Conservation (phyloP, 1,140 invertebrate genomes). For the Brachionus paranguensis region DNA sequence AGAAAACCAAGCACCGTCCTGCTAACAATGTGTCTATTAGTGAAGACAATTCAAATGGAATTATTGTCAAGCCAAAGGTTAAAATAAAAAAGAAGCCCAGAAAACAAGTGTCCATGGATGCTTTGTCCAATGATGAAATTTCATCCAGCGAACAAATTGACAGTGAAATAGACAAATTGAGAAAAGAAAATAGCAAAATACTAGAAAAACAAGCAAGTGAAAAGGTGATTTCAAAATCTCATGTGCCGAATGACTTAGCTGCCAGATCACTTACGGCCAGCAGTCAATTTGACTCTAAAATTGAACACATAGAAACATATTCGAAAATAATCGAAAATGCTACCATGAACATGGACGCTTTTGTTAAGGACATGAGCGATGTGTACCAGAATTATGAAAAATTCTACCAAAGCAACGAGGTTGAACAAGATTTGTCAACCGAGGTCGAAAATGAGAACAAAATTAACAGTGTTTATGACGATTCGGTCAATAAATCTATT, state of each 20-base stretch:
- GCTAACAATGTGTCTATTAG: constrained; percentile 1
- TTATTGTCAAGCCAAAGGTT: constrained; percentile 1
- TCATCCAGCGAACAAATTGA: not conserved
- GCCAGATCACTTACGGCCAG: not conserved
- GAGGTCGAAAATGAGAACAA: not conserved
- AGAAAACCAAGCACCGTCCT: not conserved
- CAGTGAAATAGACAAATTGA: constrained; percentile 16
- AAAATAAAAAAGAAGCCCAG: not conserved
- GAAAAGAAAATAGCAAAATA: constrained; percentile 2
- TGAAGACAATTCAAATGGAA: not conserved
- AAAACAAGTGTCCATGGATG: not conserved
- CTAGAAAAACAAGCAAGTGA: not conserved
- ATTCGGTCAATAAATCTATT: not conserved
- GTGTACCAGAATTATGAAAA: constrained; percentile 31
- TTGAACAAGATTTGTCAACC: not conserved
- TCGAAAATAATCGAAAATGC: constrained; percentile 38
- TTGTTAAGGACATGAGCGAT: constrained; percentile 22
- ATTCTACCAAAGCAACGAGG: constrained; percentile 17
- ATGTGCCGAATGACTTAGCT: not conserved
- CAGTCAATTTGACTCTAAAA: constrained; percentile 16
- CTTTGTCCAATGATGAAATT: not conserved
- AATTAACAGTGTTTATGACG: constrained; percentile 14
- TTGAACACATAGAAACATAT: constrained; percentile 23
- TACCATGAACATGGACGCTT: constrained; percentile 21
- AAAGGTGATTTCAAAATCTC: not conserved